Evolutionary conservation across 1,140 invertebrate species (phyloP), one percentile per base, ranked within the genome.

Genomic region (Trichomalopsis sarcophagae): DNA sequence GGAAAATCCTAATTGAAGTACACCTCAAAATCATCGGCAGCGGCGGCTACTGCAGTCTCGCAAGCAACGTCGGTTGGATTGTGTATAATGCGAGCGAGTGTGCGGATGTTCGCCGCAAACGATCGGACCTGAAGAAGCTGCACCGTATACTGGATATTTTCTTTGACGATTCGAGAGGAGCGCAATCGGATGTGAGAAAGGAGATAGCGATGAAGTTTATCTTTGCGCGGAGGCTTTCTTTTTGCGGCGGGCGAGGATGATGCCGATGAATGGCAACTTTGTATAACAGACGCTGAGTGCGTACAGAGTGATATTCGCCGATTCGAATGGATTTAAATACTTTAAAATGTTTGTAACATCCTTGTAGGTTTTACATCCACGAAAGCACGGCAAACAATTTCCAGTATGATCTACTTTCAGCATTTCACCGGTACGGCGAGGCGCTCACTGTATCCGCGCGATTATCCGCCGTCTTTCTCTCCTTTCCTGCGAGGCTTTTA

Each of bases 401-500:
- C 55, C 55, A 62, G 55, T n/a, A n/a, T 62, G 21, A 62, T 62
- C 55, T 21, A 62, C 55, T 62, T 62, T 62, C 14, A 62, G 55
- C 21, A 50, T 62, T 62, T n/a, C 21, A 62, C 55, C 55, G 55
- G 55, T 27, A 27, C 55, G 55, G 55, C 55, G 55, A 21, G 21
- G 5, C 6, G 21, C 17, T 11, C 40, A 2, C 50, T 17, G 2
- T 62, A 21, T 9, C n/a, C n/a, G 2, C 55, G 17, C n/a, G 55
- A 62, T 62, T 62, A 62, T 62, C 55, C 55, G 21, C 84, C 82
- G 83, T 83, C 77, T 74, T 80, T 68, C 76, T 85, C 11, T 84
- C 81, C 83, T 82, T 82, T 79, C 80, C 55, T 21, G 55, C 55
- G 55, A 17, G 55, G 50, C 55, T 62, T 62, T 62, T 62, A 62